Evolutionary conservation across 2,888 invertebrate species (phyloP).

Genomic region (Pachycephus smyrnensis): DNA sequence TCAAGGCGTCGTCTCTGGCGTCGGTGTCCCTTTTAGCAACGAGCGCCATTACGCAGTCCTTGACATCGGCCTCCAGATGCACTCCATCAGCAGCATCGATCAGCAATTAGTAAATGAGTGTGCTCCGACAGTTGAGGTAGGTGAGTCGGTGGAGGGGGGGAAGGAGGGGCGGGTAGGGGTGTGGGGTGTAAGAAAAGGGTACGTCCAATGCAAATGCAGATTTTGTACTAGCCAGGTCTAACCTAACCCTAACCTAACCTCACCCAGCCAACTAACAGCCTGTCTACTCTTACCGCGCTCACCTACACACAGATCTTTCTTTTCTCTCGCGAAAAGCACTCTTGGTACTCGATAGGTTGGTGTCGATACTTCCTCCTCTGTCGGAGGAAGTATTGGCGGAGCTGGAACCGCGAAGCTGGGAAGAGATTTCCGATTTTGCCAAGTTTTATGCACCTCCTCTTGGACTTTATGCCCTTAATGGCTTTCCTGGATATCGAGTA

Average conservation of each 20-base stretch:
- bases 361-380: background rate
- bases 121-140: conserved; percentile 28
- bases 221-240: background rate
- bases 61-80: conserved; percentile 34
- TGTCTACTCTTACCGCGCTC: background rate
- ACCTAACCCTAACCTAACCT: background rate
- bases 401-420: background rate
- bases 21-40: conserved; percentile 18
- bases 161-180: background rate
- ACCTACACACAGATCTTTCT: background rate
- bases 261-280: no score
- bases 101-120: conserved; percentile 49
- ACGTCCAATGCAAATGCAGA: background rate
- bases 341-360: background rate
- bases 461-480: background rate
- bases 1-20: background rate
- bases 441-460: background rate
- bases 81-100: conserved; percentile 43
- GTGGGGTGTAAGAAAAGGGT: background rate
- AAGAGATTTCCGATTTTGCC: background rate
- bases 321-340: background rate
- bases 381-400: background rate
- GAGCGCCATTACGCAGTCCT: conserved; percentile 33
- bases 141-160: background rate
- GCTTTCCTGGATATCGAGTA: background rate